Evolutionary conservation across 35 echinoderm and acorn worm genomes (phyloP), one percentile per base, ranked within the genome.

Genomic region (Anneissia japonica): DNA sequence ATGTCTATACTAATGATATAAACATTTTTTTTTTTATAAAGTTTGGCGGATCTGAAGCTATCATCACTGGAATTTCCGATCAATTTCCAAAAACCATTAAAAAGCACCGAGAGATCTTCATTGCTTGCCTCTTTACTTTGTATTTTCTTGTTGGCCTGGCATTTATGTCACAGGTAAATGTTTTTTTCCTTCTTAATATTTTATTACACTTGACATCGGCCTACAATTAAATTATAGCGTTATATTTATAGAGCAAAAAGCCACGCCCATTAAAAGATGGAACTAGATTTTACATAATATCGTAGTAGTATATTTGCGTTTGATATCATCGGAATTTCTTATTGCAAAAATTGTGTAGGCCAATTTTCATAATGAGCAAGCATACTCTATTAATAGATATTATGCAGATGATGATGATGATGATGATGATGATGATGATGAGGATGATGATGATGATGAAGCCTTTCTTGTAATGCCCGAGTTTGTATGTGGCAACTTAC

Each of bases 31-130:
- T 76, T 77, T 38, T 30, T 4, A 90, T 72, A 39, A 38, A 98
- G 95, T 98, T 98, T 81, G 95, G 95, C 46, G 95, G 95, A 23
- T 94, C 95, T 6, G 95, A 98, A 84, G 85, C 95, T 33, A 93
- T 98, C 72, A 29, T 98, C 46, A 98, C 95, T 7, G 95, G 88
- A 55, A 74, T 98, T 10, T 93, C 92, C 2, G 95, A 98, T 80
- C 86, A 91, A 87, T 98, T 98, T 78, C 95, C 95, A 30, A 73
- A 85, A 77, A 45, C 90, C 29, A 79, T 98, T 35, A 93, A 91
- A 64, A 75, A 90, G n/a, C 91, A 98, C 55, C 81, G 95, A 43
- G 92, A 98, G 75, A 87, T 98, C 9, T 90, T 93, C 75, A 84
- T 98, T 17, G 89, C 75, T 10, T 73, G 79, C 46, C 87, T 98